Percentiles rank a stretch among this genome's conserved stretches.
These are phyloP conservation scores for Macaria liturata DNA, from an alignment of 2,888 invertebrate species.

Conservation along the genomic window DNA sequence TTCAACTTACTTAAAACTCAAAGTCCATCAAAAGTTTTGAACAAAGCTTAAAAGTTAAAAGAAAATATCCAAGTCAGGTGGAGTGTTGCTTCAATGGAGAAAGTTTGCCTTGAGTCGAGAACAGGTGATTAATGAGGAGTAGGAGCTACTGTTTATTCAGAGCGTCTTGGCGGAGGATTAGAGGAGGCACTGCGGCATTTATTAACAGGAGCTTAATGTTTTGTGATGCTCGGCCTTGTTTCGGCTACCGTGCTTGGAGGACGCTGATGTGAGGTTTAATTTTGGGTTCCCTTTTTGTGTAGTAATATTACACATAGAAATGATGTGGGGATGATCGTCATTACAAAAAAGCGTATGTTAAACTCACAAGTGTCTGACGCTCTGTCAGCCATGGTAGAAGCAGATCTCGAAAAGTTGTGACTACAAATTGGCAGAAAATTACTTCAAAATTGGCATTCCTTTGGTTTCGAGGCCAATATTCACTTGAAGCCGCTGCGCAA, in stretches of 20 bases:
- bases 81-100: slow-evolving; percentile 72
- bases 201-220: slow-evolving; percentile 18
- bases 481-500: no score
- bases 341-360: no score
- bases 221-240: slow-evolving; percentile 18
- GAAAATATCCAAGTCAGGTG: slow-evolving; percentile 81
- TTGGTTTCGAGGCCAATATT: no score
- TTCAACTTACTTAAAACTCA: slow-evolving; percentile 81
- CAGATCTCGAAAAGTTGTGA: no score
- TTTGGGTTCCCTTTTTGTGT: no score
- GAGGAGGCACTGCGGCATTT: slow-evolving; percentile 35
- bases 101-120: slow-evolving; percentile 60
- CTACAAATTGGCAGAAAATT: no score
- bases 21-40: slow-evolving; percentile 80
- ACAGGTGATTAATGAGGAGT: slow-evolving; percentile 72
- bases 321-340: no score
- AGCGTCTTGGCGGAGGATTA: slow-evolving; percentile 72
- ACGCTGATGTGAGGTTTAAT: no score
- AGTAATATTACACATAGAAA: no score
- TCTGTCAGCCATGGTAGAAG: no score
- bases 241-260: slow-evolving; percentile 12
- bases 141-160: slow-evolving; percentile 62
- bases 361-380: no score
- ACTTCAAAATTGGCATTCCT: no score
- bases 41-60: slow-evolving; percentile 82